phyloP scores from a whole-genome alignment of 2,113 vertebrate species.

The Dasyurus viverrinus region DNA sequence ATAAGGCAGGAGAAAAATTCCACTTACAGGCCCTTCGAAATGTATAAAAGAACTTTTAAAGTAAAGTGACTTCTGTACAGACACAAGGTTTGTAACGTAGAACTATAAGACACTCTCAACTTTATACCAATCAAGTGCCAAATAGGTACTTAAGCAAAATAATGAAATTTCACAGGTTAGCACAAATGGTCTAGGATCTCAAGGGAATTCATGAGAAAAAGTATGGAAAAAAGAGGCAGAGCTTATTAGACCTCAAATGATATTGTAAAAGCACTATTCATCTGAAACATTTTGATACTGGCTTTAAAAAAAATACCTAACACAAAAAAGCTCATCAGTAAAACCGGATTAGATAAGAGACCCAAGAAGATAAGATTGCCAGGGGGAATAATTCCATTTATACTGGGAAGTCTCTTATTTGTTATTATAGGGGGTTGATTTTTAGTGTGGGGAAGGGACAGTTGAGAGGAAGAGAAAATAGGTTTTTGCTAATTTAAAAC shows the following conservation, averaged over 20 bases:
- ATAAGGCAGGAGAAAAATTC: neutral
- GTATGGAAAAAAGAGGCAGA: neutral
- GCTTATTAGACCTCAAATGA: no score
- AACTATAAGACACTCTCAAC: neutral
- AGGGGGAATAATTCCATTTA: neutral
- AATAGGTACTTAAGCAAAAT: neutral
- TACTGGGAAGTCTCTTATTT: neutral
- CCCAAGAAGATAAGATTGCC: neutral
- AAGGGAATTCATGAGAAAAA: neutral
- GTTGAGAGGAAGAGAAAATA: neutral
- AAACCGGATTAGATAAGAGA: neutral
- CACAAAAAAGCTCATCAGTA: no score
- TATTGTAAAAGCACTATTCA: neutral
- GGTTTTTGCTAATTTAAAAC: neutral
- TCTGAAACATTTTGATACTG: neutral
- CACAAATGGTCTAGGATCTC: neutral
- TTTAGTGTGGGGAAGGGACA: neutral
- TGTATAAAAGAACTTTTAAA: neutral
- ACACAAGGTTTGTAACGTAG: neutral
- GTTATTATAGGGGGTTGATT: neutral
- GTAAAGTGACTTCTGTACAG: neutral
- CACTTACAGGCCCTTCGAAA: neutral
- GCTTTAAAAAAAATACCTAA: neutral
- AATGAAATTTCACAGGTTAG: neutral
- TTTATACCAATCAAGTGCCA: neutral